Evolutionary conservation across 2,888 invertebrate species (phyloP).

Genomic region (Odontothrips loti): DNA sequence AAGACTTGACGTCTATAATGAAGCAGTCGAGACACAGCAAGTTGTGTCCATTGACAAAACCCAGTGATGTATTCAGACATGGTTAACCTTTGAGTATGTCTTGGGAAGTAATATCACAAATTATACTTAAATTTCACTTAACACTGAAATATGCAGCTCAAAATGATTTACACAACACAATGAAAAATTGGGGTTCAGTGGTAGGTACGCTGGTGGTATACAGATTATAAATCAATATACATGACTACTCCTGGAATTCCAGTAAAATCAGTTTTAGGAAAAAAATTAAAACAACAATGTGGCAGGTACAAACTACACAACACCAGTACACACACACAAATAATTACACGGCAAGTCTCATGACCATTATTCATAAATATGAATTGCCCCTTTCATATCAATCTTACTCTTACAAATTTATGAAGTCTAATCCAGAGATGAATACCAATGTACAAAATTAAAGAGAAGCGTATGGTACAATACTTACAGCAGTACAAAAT

Average conservation of each 20-base stretch:
- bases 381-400: too few relatives aligned
- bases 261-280: background rate
- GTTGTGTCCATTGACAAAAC: too few relatives aligned
- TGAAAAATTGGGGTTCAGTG: background rate
- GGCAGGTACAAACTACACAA: background rate
- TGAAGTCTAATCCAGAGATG: background rate
- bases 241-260: conserved; percentile 12
- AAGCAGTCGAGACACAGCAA: too few relatives aligned
- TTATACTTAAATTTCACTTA: background rate
- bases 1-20: too few relatives aligned
- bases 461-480: conserved; percentile 5
- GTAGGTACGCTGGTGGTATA: background rate
- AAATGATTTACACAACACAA: too few relatives aligned
- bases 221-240: conserved; percentile 4
- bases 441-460: conserved; percentile 21
- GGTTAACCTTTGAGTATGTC: background rate
- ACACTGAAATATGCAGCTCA: background rate
- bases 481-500: conserved; percentile 10
- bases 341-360: too few relatives aligned
- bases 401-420: background rate
- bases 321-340: background rate
- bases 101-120: conserved; percentile 12
- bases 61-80: conserved; percentile 2
- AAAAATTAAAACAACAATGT: background rate
- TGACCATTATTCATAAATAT: too few relatives aligned